A percentile compares a stretch with the other conserved stretches of the same genome.
phyloP scores from a whole-genome alignment of 2,113 vertebrate species.

The Cololabis saira region DNA sequence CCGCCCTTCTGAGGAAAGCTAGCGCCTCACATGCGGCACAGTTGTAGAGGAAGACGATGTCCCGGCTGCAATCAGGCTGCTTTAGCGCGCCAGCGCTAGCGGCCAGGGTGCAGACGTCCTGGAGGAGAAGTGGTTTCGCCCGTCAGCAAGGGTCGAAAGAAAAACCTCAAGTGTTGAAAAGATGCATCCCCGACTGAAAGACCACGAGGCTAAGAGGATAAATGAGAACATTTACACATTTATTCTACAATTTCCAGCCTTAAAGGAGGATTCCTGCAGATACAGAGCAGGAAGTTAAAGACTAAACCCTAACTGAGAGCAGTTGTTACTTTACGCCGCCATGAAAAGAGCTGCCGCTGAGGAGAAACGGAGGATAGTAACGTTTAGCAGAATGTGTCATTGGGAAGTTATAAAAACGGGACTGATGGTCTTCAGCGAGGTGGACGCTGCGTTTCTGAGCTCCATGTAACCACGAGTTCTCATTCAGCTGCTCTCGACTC shows the following conservation, averaged over 20 bases:
- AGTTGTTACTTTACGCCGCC: neutral
- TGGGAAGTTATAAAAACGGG: too few species aligned
- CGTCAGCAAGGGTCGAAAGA: neutral
- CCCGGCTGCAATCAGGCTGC: slow-evolving; percentile 51
- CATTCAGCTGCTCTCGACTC: too few species aligned
- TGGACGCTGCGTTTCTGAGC: too few species aligned
- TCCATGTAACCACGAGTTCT: too few species aligned
- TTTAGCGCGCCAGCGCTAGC: slow-evolving; percentile 50
- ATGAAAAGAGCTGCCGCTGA: too few species aligned
- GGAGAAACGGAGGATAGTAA: too few species aligned
- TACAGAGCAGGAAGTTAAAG: neutral
- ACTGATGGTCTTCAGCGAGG: too few species aligned
- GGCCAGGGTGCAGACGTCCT: slow-evolving; percentile 11
- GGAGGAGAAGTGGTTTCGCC: slow-evolving; percentile 21
- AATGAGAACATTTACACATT: neutral
- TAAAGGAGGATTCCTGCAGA: too few species aligned
- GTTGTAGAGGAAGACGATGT: slow-evolving; percentile 17
- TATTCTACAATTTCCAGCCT: neutral
- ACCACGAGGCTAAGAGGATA: neutral
- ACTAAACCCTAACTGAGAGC: neutral
- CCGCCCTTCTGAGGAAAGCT: slow-evolving; percentile 29
- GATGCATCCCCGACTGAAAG: slow-evolving; percentile 26
- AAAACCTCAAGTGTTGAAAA: slow-evolving; percentile 22
- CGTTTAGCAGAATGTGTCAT: too few species aligned
- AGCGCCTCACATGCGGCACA: slow-evolving; percentile 17